These are phyloP conservation scores for Ambastaia sidthimunki DNA, from an alignment of 2,797 vertebrate species.

Conservation along the genomic window DNA sequence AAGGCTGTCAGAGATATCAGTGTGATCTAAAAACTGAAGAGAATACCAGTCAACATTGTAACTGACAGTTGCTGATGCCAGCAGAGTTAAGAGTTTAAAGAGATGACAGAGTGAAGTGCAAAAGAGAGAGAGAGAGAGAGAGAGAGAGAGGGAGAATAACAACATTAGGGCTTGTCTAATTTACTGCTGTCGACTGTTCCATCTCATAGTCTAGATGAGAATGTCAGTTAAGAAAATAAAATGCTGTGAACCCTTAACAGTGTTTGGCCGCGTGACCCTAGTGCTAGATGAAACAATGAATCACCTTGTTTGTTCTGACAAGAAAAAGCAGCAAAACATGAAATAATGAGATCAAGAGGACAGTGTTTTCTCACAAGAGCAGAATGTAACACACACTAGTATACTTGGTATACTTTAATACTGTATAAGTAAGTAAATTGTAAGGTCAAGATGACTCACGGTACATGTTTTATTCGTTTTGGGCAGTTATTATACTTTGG, in stretches of 20 bases:
- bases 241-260: not conserved
- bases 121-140: not conserved
- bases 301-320: not conserved
- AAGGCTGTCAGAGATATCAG: conserved; percentile 7
- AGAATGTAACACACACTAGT: not conserved
- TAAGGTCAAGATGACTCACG: no score
- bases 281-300: not conserved
- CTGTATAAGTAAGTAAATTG: not conserved
- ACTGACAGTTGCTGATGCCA: conserved; percentile 19
- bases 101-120: not conserved
- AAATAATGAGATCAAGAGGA: not conserved
- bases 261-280: not conserved
- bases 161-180: conserved; percentile 2
- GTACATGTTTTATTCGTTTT: no score
- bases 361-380: not conserved
- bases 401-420: not conserved
- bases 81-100: conserved; percentile 15
- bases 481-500: no score
- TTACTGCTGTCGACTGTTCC: not conserved
- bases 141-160: not conserved
- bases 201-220: not conserved
- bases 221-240: conserved; percentile 9
- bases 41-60: conserved; percentile 15
- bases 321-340: not conserved
- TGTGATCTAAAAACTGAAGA: conserved; percentile 26